phyloP scores from a whole-genome alignment of 2,888 invertebrate species.

The Epirrita christyi region DNA sequence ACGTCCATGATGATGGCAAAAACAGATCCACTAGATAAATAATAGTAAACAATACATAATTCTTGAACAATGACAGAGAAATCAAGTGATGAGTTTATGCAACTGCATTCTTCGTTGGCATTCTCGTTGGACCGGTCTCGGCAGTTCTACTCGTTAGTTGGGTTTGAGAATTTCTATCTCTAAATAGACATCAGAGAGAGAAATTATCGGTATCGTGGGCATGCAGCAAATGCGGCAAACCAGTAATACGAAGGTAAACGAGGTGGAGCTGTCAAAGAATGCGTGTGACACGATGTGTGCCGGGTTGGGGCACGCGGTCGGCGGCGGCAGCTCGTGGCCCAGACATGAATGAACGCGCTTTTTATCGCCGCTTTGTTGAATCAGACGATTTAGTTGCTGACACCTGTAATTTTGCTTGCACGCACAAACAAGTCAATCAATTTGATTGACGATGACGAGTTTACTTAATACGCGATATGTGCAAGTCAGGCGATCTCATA shows the following conservation, averaged over 20 bases:
- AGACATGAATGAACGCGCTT: constrained; percentile 66
- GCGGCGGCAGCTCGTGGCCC: constrained; percentile 37
- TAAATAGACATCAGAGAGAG: constrained; percentile 37
- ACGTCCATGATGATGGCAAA: not conserved
- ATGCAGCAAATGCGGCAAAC: constrained; percentile 45
- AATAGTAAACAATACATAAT: not conserved
- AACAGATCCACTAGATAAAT: constrained; percentile 6
- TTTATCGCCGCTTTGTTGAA: constrained; percentile 74
- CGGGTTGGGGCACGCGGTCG: constrained; percentile 38
- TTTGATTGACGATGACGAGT: constrained; percentile 50
- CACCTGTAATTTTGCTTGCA: constrained; percentile 75
- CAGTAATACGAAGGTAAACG: constrained; percentile 55
- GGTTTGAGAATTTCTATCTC: constrained; percentile 39
- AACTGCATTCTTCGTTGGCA: constrained; percentile 35
- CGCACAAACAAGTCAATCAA: constrained; percentile 60
- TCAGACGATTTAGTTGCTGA: constrained; percentile 65
- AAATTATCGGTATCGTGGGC: constrained; percentile 41
- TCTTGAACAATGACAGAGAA: constrained; percentile 16
- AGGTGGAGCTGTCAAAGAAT: constrained; percentile 69
- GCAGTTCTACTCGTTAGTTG: constrained; percentile 32
- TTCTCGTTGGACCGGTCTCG: constrained; percentile 39
- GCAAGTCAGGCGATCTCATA: constrained; percentile 9
- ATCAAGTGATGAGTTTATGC: constrained; percentile 37
- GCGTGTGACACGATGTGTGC: constrained; percentile 58
- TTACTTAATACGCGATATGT: constrained; percentile 33